These are phyloP conservation scores for Nomada goodeniana DNA, from an alignment of 2,888 invertebrate genomes.

Conservation along the genomic window DNA sequence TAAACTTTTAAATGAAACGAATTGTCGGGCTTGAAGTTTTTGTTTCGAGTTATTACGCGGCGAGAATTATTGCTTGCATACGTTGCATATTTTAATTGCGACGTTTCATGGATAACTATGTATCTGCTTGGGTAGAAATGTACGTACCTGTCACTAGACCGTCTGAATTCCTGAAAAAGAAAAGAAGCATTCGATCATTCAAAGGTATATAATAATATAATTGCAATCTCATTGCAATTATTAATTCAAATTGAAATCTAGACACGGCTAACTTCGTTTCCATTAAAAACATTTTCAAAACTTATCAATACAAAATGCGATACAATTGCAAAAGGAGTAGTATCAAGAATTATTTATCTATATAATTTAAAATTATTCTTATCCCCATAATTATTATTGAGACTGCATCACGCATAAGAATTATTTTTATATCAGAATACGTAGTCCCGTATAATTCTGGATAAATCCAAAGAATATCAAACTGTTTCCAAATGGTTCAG, in stretches of 20 bases:
- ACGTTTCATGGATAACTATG: conserved; percentile 21
- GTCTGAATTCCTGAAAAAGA: conserved; percentile 74
- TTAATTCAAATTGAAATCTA: no score
- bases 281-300: no score
- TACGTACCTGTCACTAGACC: conserved; percentile 71
- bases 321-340: no score
- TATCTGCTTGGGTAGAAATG: not conserved
- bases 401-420: not conserved
- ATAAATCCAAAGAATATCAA: not conserved
- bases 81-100: not conserved
- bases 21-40: not conserved
- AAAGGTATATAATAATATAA: not conserved
- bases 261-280: no score
- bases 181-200: conserved; percentile 35
- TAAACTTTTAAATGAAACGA: not conserved
- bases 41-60: not conserved
- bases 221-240: not conserved
- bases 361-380: no score
- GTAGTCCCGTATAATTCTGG: not conserved
- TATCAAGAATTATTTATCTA: no score
- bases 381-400: no score
- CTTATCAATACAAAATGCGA: no score
- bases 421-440: not conserved
- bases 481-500: no score
- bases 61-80: conserved; percentile 23